phyloP scores from a whole-genome alignment of 2,888 invertebrate genomes.

The Agrotis clavis region DNA sequence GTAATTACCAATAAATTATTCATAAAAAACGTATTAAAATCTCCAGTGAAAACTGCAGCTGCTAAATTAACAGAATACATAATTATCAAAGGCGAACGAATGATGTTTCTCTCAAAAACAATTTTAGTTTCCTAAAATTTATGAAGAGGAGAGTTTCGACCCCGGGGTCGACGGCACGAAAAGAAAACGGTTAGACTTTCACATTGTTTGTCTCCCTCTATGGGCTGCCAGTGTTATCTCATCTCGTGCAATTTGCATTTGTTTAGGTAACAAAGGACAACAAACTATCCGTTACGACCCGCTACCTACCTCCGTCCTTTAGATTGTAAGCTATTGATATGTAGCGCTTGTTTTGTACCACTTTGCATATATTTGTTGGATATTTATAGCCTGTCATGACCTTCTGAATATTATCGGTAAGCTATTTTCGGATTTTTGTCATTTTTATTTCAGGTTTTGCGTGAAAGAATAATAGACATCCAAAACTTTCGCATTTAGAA shows the following conservation, averaged over 20 bases:
- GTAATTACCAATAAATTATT: slow-evolving; percentile 5
- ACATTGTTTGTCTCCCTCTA: slow-evolving; percentile 70
- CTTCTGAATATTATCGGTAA: neutral
- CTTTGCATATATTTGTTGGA: slow-evolving; percentile 34
- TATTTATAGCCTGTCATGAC: slow-evolving; percentile 10
- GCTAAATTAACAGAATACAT: slow-evolving; percentile 42
- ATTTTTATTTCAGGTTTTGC: neutral
- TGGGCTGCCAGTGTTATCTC: slow-evolving; percentile 66
- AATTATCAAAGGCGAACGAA: slow-evolving; percentile 43
- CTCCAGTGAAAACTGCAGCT: slow-evolving; percentile 5
- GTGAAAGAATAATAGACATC: too few species aligned
- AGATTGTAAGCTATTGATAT: slow-evolving; percentile 48
- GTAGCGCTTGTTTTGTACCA: slow-evolving; percentile 11
- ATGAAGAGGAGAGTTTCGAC: slow-evolving; percentile 62
- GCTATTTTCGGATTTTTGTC: neutral
- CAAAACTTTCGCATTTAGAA: too few species aligned
- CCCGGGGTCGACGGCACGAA: slow-evolving; percentile 58
- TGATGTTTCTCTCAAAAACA: slow-evolving; percentile 45
- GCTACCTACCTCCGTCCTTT: slow-evolving; percentile 43
- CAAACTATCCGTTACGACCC: slow-evolving; percentile 55
- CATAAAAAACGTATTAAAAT: neutral
- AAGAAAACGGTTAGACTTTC: slow-evolving; percentile 62
- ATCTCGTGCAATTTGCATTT: slow-evolving; percentile 66
- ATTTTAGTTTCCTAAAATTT: slow-evolving; percentile 53
- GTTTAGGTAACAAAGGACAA: slow-evolving; percentile 63